Percentiles rank a stretch among this genome's conserved stretches.
Conservation (phyloP, 1,140 invertebrate genomes). For the Rhyzopertha dominica region DNA sequence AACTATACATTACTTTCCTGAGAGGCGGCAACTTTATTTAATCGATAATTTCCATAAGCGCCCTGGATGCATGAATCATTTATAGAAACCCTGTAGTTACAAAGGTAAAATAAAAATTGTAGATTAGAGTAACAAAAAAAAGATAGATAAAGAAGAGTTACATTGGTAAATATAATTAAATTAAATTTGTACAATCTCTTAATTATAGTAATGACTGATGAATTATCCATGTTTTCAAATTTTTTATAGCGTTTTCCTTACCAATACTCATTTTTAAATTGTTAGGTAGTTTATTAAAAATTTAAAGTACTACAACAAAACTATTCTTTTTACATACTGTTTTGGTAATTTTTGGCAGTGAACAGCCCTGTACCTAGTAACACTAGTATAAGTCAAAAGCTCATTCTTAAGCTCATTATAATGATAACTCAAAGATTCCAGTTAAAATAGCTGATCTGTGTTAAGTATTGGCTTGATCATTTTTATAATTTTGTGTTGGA, state of each 20-base stretch:
- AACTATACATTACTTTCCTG: too few species aligned
- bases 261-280: not conserved
- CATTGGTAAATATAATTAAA: too few species aligned
- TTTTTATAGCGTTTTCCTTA: not conserved
- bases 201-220: too few species aligned
- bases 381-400: not conserved
- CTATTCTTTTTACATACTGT: not conserved
- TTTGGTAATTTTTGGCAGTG: not conserved
- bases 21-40: too few species aligned
- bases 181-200: too few species aligned
- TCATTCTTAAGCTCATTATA: not conserved
- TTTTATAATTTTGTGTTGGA: not conserved
- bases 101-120: too few species aligned
- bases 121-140: too few species aligned
- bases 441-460: not conserved
- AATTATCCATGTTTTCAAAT: too few species aligned
- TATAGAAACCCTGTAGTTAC: too few species aligned
- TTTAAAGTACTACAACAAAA: not conserved
- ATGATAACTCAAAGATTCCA: conserved; percentile 1
- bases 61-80: too few species aligned
- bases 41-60: too few species aligned
- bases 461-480: not conserved
- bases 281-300: not conserved
- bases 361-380: not conserved
- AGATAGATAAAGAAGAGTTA: too few species aligned